Evolutionary conservation across 2,113 vertebrate genomes (phyloP), one percentile per base, ranked within the genome.

Genomic region (Nycticryphes semicollaris): DNA sequence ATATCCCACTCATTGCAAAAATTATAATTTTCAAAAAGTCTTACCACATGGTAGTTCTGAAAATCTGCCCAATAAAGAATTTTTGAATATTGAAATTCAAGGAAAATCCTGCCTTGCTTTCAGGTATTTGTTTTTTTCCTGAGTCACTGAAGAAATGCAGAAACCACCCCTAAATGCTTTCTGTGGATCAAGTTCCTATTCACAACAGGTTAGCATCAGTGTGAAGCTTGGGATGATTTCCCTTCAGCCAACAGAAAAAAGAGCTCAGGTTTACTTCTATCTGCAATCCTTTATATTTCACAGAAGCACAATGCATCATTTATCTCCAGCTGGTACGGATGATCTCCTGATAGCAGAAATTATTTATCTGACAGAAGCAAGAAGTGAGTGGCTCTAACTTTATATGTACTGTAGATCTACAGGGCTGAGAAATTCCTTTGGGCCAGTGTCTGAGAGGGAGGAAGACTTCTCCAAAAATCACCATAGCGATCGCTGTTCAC

Each of bases 391-490:
- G 2, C 11, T 90, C 39, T 63, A 33, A 63, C 14, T 72, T 47
- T 31, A 21, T 28, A 8, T 6, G 10, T 9, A 53, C 4, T 0
- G 1, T 19, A 68, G 12, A 76, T 7, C 14, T 75, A 28, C 18
- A 53, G 12, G 48, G 9, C 4, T 63, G 39, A 54, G 35, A 67
- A 62, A 50, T 13, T 28, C 6, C 12, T 72, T 28, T 68, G 23
- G 0, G 7, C 0, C 6, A 39, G 1, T 4, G 4, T 30, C 24
- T 20, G 31, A 69, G 10, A 30, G 6, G 10, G 9, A 45, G 12
- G 18, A 84, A 77, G 2, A 3, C 5, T 54, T 27, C 63, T 53
- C 14, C 27, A 37, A 50, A 93, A 76, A 28, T 51, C 30, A 75
- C 5, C 19, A 12, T 5, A 70, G 12, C 4, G 53, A 14, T 18